phyloP scores from a whole-genome alignment of 37 sponge, comb jelly and placozoan species.

The Ephydatia muelleri region DNA sequence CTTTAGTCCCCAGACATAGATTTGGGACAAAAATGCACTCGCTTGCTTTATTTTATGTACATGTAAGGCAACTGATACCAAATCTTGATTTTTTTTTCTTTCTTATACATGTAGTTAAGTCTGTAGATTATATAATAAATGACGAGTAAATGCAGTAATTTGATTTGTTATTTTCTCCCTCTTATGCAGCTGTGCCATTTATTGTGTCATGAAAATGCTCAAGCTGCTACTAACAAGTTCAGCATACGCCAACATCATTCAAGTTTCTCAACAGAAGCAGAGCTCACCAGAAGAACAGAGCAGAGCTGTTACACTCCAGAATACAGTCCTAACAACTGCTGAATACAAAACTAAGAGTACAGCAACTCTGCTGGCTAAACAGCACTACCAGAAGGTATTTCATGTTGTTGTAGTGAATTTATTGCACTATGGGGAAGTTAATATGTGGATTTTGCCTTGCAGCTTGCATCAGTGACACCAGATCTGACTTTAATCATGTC shows the following conservation, averaged over 20 bases:
- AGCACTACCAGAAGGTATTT: conserved; percentile 29
- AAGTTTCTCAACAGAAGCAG: conserved; percentile 56
- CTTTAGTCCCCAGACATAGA: too few species aligned
- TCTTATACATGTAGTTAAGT: too few species aligned
- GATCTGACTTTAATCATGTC: conserved; percentile 34
- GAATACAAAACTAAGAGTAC: conserved; percentile 47
- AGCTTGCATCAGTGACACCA: conserved; percentile 49
- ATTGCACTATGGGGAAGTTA: neutral
- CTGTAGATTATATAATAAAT: too few species aligned
- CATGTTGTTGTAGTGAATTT: neutral
- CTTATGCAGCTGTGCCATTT: conserved; percentile 48
- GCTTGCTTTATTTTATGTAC: too few species aligned
- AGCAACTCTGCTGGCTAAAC: conserved; percentile 40
- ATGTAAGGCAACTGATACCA: too few species aligned
- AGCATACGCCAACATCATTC: conserved; percentile 55
- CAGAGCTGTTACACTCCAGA: conserved; percentile 49
- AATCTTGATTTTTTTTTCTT: too few species aligned
- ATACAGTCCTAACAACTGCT: conserved; percentile 23
- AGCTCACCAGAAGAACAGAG: conserved; percentile 30
- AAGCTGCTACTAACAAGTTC: conserved; percentile 54
- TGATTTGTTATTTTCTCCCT: too few species aligned
- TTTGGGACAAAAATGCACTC: too few species aligned
- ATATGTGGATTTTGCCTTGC: neutral
- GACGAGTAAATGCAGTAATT: too few species aligned
- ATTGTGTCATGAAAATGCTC: conserved; percentile 37